Percentiles rank a stretch among this genome's conserved stretches.
Evolutionary conservation across 2,797 vertebrate species (phyloP).

Genomic region (Telmatherina bonti): DNA sequence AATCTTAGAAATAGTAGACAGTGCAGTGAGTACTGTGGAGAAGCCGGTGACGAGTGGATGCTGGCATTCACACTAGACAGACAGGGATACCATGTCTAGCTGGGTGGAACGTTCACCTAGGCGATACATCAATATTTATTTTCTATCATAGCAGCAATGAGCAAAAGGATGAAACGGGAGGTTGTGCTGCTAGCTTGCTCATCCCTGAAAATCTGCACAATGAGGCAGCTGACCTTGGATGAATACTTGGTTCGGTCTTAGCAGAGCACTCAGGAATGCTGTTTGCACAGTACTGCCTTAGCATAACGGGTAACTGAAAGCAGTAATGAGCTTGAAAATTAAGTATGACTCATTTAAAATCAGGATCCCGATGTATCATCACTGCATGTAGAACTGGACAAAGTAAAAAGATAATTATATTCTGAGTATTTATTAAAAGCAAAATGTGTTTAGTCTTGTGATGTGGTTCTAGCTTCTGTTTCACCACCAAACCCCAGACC

Average conservation of each 20-base stretch:
- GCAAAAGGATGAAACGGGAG: not conserved
- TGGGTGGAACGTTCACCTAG: slow-evolving; percentile 22
- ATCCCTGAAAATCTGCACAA: slow-evolving; percentile 1
- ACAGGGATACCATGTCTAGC: slow-evolving; percentile 38
- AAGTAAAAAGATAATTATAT: not conserved
- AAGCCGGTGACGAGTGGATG: slow-evolving; percentile 23
- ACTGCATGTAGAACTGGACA: not conserved
- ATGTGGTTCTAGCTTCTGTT: not conserved
- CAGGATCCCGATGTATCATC: slow-evolving; percentile 2
- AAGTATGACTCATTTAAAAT: slow-evolving; percentile 5
- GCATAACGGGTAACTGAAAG: slow-evolving; percentile 9
- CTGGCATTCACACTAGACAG: slow-evolving; percentile 59
- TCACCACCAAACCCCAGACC: not conserved
- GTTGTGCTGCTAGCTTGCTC: not conserved
- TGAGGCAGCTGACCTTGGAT: not conserved
- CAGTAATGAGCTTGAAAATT: too few relatives aligned
- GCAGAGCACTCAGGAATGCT: not conserved
- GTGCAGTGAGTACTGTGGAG: slow-evolving; percentile 34
- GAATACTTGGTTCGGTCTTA: not conserved
- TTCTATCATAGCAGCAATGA: slow-evolving; percentile 8
- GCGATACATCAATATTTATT: slow-evolving; percentile 47
- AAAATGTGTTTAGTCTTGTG: not conserved
- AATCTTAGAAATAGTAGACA: slow-evolving; percentile 55
- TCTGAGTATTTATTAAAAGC: not conserved
- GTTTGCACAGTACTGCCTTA: not conserved